Conservation (phyloP, 2,797 vertebrate genomes). For the Delichon dasypus region DNA sequence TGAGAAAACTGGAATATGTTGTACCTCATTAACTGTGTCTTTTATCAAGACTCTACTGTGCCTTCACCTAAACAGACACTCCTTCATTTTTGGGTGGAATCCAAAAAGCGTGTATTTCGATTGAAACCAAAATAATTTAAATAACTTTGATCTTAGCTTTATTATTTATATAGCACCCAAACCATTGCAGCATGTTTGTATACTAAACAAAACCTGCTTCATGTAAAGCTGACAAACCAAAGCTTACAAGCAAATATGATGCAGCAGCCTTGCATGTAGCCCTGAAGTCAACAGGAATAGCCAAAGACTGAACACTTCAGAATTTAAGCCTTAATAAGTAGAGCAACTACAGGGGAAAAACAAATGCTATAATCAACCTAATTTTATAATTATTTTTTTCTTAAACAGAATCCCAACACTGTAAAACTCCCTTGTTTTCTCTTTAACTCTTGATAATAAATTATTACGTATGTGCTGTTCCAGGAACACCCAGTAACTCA, state of each 20-base stretch:
- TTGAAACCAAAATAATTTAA: background rate
- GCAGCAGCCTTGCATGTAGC: background rate
- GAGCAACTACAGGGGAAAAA: background rate
- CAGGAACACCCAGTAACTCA: background rate
- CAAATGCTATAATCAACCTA: background rate
- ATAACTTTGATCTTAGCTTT: slow-evolving; percentile 38
- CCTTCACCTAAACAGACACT: slow-evolving; percentile 12
- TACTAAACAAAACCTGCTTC: slow-evolving; percentile 31
- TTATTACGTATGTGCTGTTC: background rate
- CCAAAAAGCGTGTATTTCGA: background rate
- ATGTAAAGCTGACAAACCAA: background rate
- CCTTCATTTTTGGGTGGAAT: slow-evolving; percentile 1
- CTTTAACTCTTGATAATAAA: background rate
- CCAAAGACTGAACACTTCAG: background rate
- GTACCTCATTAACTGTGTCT: background rate
- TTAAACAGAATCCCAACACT: background rate
- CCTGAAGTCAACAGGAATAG: background rate
- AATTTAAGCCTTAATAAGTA: background rate
- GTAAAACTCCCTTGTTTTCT: background rate
- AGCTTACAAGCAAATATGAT: background rate
- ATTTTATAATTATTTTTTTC: background rate
- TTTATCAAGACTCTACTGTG: slow-evolving; percentile 26
- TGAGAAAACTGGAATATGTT: slow-evolving; percentile 26
- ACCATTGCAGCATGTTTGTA: slow-evolving; percentile 18
- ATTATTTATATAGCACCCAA: slow-evolving; percentile 35